Base-by-base conservation (phyloP, 1,140 invertebrate genomes). In the Mycetomoellerius zeteki region DNA sequence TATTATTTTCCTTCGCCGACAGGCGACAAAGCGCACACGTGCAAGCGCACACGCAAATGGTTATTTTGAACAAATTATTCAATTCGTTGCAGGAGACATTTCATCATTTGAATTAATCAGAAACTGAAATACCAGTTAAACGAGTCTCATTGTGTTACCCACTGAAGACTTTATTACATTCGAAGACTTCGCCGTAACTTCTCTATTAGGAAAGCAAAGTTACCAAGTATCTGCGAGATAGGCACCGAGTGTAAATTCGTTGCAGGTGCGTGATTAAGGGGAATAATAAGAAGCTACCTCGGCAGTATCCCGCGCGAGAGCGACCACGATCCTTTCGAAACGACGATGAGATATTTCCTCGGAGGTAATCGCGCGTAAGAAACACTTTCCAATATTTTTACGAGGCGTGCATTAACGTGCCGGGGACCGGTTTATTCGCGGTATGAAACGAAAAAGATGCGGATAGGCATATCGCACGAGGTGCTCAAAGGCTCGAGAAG, bases 381-480 rank as follows among this genome's bases (percentile, higher is more conserved):
- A 85, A 78, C 62, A 64, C 30, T 86, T 86, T 82, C 65, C 77
- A 43, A 27, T 16, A 62, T 50, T 62, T 54, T 60, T 86, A 50
- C 21, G 56, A 47, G 8, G 24, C 52, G 52, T 24, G 69, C 80
- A 67, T 90, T 90, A 90, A 65, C 84, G 71, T 52, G 30, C 24
- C 5, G 50, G 71, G 69, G 82, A 89, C 84, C 54, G 88, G 75
- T 89, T 89, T 58, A 62, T 50, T 37, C 56, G 37, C 62, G 56
- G 56, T 76, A 47, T 5, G 7, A 33, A 54, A 30, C n/a, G 60
- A 86, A 89, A 87, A 89, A 89, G 50, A 71, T 64, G 43, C 87
- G 87, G 10, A 90, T 89, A 89, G 82, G 85, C 88, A 73, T 90
- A 89, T 90, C 88, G 65, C 85, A 37, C 65, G 27, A 24, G 77